A percentile compares a stretch with the other conserved stretches of the same genome.
phyloP scores from a whole-genome alignment of 2,888 invertebrate species.

The Dendrolimus pini region DNA sequence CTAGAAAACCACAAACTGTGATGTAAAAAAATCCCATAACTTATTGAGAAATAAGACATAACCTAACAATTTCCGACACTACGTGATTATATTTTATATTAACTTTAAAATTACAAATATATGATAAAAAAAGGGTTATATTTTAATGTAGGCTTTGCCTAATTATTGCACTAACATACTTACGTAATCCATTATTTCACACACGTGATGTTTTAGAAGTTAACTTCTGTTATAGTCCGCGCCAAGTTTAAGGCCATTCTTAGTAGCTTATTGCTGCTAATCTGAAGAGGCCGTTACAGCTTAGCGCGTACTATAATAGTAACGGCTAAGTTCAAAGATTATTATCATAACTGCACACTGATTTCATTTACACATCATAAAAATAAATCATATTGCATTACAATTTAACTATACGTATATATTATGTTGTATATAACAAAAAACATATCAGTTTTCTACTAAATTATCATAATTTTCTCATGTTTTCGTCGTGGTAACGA shows the following conservation, averaged over 20 bases:
- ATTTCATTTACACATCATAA: no score
- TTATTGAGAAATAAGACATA: slow-evolving; percentile 8
- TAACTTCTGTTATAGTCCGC: slow-evolving; percentile 16
- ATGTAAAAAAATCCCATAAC: slow-evolving; percentile 10
- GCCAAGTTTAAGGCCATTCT: slow-evolving; percentile 5
- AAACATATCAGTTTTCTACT: no score
- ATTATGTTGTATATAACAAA: no score
- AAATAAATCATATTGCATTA: no score
- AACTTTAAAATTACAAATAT: slow-evolving; percentile 51
- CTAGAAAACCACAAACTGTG: neutral
- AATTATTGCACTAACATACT: slow-evolving; percentile 72
- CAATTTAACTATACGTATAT: no score
- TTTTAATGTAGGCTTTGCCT: slow-evolving; percentile 71
- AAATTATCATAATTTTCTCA: no score
- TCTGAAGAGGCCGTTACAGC: slow-evolving; percentile 1
- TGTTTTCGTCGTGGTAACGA: no score
- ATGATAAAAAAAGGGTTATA: slow-evolving; percentile 60
- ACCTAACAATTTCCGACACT: neutral
- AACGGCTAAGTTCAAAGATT: neutral
- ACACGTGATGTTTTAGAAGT: slow-evolving; percentile 58
- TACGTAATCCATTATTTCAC: slow-evolving; percentile 58
- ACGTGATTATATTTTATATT: neutral
- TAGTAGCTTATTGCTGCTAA: slow-evolving; percentile 5
- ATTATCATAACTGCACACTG: neutral
- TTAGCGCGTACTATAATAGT: neutral